Evolutionary conservation across 2,797 vertebrate species (phyloP).

Genomic region (Parambassis ranga): DNA sequence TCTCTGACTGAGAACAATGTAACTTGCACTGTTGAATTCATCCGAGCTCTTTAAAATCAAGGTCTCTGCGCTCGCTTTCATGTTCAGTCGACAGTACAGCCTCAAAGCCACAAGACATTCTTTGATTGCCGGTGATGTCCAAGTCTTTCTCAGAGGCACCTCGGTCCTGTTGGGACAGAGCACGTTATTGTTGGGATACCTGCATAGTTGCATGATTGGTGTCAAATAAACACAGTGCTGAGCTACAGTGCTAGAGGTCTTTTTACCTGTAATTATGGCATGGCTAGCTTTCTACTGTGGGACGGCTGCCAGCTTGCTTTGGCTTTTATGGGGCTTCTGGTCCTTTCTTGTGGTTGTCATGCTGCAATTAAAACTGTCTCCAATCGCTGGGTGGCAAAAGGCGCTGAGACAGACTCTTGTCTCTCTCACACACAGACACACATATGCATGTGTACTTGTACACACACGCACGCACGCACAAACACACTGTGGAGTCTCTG

Average conservation of each 20-base stretch:
- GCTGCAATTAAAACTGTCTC: conserved; percentile 96
- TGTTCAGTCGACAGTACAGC: conserved; percentile 63
- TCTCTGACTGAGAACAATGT: conserved; percentile 70
- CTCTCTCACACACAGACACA: conserved; percentile 71
- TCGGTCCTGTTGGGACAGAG: conserved; percentile 74
- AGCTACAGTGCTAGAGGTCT: conserved; percentile 81
- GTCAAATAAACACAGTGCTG: conserved; percentile 77
- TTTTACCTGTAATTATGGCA: conserved; percentile 97
- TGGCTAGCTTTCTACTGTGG: conserved; percentile 91
- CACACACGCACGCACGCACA: conserved; percentile 54
- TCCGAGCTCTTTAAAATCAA: conserved; percentile 67
- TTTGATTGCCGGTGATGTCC: conserved; percentile 68
- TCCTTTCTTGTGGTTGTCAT: conserved; percentile 97
- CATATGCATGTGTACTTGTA: conserved; percentile 65
- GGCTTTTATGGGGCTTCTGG: conserved; percentile 95
- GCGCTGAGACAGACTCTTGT: conserved; percentile 87
- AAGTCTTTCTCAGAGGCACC: conserved; percentile 61
- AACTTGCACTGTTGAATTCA: conserved; percentile 52
- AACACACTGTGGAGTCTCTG: conserved; percentile 83
- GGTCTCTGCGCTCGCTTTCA: conserved; percentile 66
- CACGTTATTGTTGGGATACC: conserved; percentile 75
- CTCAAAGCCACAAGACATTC: conserved; percentile 61
- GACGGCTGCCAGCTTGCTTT: conserved; percentile 92
- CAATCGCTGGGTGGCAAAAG: conserved; percentile 94
- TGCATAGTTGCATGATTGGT: conserved; percentile 80